Evolutionary conservation across 2,113 vertebrate genomes (phyloP), one percentile per base, ranked within the genome.

Genomic region (Sylvilagus bachmani): DNA sequence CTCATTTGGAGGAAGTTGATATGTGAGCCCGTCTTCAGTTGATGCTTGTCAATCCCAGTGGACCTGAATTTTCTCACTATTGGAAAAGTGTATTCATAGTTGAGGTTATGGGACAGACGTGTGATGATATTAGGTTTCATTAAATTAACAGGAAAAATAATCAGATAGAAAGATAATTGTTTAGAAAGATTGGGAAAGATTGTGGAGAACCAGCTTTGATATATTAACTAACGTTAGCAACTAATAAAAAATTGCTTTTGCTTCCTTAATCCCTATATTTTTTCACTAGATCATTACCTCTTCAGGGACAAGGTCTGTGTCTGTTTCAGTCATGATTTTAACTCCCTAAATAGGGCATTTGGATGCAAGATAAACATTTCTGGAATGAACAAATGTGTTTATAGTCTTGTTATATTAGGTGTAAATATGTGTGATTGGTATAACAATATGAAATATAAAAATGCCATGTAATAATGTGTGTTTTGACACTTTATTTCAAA

Each of bases 71-170:
- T 93, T 19, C 79, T 86, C 44, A 38, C 71, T 83, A 74, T 11
- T 79, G 29, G n/a, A 74, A 81, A 80, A 53, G 22, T 25, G 36
- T 53, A 86, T 36, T 53, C 21, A 38, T 36, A 33, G 1, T 66
- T 81, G 33, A 31, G 22, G 11, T 4, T 13, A 7, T 71, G 44
- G 16, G 17, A 36, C 49, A 10, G 38, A 89, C 8, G 14, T 62
- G 3, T 29, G 55, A 36, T 58, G 71, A 51, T 4, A 21, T 69
- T 31, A 67, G 3, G 2, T 49, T 78, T 96, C 12, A 69, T 79
- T 73, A 91, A 21, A 31, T 79, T 87, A 73, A 61, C 51, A 17
- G 55, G 64, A 89, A 93, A 93, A 62, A 82, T 17, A 73, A 10
- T 7, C 38, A 71, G 38, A 70, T 19, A 62, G 12, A 88, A 75